Evolutionary conservation across 2,113 vertebrate genomes (phyloP), one percentile per base, ranked within the genome.

Genomic region (Procavia capensis): DNA sequence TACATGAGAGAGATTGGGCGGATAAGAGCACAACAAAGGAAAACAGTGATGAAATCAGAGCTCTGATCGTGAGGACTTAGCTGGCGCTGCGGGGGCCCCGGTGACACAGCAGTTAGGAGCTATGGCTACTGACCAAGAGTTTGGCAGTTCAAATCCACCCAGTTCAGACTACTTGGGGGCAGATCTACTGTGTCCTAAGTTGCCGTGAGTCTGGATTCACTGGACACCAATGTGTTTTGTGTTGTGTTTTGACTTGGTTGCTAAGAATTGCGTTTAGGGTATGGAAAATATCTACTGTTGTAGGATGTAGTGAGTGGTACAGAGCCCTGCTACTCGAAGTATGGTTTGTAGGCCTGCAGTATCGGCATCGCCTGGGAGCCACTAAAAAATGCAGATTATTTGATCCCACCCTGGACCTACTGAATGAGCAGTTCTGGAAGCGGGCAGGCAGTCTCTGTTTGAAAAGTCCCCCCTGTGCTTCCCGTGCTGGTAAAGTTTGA

Each of bases 361-460:
- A 79, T 64, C 41, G 68, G 24, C 24, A 45, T 91, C 88, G 95
- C 84, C 74, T 84, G 64, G 50, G 50, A 54, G 50, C 50, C 17
- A 16, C 3, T 54, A 16, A 61, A 90, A 86, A 92, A 92, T 92
- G 39, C 25, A 93, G 50, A 90, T 90, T 75, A 75, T 90, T 92
- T 96, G 75, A 50, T 68, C 41, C 74, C 64, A 89, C 22, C 20
- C 14, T 80, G 68, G 25, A 90, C 22, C 29, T 91, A 36, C 75
- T 87, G 68, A 88, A 79, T 92, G 54, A 91, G 47, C 93, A 96
- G 93, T 96, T 91, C 81, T 80, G 68, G 84, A 47, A 95, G 54
- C 8, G 79, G 27, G 20, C 54, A 84, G 89, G 66, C 68, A 75
- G 19, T 78, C 75, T 95, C 13, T 54, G 50, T 54, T 54, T 54